Evolutionary conservation across 2,888 invertebrate genomes (phyloP).

Genomic region (Griposia aprilina): DNA sequence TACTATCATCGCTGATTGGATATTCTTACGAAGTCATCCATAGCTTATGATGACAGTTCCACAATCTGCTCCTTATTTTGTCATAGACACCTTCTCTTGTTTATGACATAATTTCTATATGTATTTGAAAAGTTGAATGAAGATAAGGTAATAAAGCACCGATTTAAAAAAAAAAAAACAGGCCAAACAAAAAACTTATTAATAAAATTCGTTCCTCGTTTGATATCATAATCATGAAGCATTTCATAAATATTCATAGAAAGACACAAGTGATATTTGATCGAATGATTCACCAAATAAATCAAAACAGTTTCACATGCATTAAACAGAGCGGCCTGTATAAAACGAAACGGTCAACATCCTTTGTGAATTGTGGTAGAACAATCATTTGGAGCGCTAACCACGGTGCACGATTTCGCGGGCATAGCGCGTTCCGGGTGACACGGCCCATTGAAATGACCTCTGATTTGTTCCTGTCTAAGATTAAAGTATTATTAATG

Average conservation of each 20-base stretch:
- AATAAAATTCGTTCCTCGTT: background rate
- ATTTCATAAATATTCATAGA: background rate
- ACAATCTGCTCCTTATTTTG: background rate
- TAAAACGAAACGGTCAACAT: slow-evolving; percentile 41
- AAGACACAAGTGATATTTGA: background rate
- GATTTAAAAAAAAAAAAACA: background rate
- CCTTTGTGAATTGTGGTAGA: slow-evolving; percentile 28
- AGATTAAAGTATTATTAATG: slow-evolving; percentile 30
- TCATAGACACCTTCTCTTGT: background rate
- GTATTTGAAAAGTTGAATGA: background rate
- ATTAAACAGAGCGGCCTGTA: background rate
- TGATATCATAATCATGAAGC: background rate
- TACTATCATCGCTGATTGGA: background rate
- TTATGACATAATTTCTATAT: background rate
- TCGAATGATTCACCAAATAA: slow-evolving; percentile 16
- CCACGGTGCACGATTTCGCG: slow-evolving; percentile 4
- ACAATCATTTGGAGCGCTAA: slow-evolving; percentile 43
- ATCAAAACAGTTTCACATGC: slow-evolving; percentile 37
- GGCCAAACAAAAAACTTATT: background rate
- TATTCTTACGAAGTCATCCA: background rate
- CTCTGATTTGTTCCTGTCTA: slow-evolving; percentile 31
- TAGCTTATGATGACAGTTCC: background rate
- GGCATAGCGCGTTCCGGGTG: slow-evolving; percentile 5
- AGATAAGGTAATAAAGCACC: no score
- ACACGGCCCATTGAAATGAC: slow-evolving; percentile 42